phyloP scores from a whole-genome alignment of 2,888 invertebrate genomes.

The Rhamnusium bicolor region DNA sequence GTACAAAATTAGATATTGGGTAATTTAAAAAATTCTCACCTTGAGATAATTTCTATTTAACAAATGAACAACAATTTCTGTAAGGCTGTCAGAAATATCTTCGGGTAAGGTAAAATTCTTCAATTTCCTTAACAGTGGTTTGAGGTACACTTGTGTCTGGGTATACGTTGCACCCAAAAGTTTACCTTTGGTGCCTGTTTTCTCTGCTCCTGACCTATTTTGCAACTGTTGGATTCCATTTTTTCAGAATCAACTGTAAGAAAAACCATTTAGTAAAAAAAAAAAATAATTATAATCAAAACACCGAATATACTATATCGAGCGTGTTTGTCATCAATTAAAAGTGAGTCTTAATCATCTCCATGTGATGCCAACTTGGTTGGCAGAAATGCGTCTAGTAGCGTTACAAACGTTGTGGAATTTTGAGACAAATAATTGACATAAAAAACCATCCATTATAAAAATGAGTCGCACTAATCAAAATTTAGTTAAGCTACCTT shows the following conservation, averaged over 20 bases:
- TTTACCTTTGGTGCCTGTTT: conserved; percentile 90
- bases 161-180: conserved; percentile 94
- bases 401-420: too few relatives aligned
- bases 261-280: background rate
- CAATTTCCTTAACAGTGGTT: conserved; percentile 91
- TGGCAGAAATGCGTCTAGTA: too few relatives aligned
- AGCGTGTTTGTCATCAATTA: too few relatives aligned
- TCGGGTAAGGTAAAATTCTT: conserved; percentile 93
- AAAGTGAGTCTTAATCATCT: too few relatives aligned
- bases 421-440: too few relatives aligned
- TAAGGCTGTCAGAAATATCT: conserved; percentile 96
- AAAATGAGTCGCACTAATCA: too few relatives aligned
- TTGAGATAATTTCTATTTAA: conserved; percentile 93
- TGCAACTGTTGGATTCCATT: conserved; percentile 96
- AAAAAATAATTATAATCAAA: background rate
- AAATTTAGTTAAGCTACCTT: background rate
- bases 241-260: conserved; percentile 87
- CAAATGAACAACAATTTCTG: conserved; percentile 91
- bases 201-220: conserved; percentile 85
- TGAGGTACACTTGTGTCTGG: conserved; percentile 95
- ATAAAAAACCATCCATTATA: too few relatives aligned
- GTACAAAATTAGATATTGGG: too few relatives aligned
- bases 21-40: conserved; percentile 71
- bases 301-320: too few relatives aligned
- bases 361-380: too few relatives aligned